Base-by-base conservation (phyloP, 1,140 invertebrate species). In the Caerostris darwini region DNA sequence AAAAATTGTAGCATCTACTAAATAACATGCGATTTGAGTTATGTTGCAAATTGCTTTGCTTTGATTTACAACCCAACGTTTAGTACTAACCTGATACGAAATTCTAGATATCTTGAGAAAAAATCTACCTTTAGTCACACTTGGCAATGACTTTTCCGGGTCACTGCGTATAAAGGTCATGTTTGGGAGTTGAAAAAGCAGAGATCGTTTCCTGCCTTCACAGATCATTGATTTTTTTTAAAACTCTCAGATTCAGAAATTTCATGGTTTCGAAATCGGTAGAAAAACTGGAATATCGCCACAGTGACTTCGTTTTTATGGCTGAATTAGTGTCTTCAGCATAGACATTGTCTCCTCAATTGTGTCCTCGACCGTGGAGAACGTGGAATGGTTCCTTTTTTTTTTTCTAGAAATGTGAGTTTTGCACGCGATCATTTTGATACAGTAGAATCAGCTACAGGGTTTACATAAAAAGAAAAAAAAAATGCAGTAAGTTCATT, bases 151-250 rank as follows among this genome's bases (percentile, higher is more conserved):
- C 10, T 83, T 34, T 12, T 10, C 17, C 90, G 82, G 90, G 90
- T 92, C 90, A 83, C n/a, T 92, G 53, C 77, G 50, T 81, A 92
- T 57, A 83, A 83, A 92, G 90, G 90, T 92, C 90, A 61, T 53
- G 10, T 7, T 34, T 64, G 12, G 3, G 12, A 6, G n/a, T 50
- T 64, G 71, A 54, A 64, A 83, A 83, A 53, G 3, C 12, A 19
- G 59, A 50, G 6, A 69, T 71, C 56, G n/a, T 83, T 92, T 92
- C 90, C 90, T 59, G 71, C 17, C 77, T 34, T 92, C 34, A 50
- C 77, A 92, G 57, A 64, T 59, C 90, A 92, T 83, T 92, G 77
- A 64, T 56, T 83, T 50, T 61, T 8, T 19, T 87, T 58, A 34
- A 34, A 34, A 34, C 71, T 77, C 34, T 77, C 58, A 50, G 3